Evolutionary conservation across 2,797 vertebrate genomes (phyloP).

Genomic region (Muscicapa comitata): DNA sequence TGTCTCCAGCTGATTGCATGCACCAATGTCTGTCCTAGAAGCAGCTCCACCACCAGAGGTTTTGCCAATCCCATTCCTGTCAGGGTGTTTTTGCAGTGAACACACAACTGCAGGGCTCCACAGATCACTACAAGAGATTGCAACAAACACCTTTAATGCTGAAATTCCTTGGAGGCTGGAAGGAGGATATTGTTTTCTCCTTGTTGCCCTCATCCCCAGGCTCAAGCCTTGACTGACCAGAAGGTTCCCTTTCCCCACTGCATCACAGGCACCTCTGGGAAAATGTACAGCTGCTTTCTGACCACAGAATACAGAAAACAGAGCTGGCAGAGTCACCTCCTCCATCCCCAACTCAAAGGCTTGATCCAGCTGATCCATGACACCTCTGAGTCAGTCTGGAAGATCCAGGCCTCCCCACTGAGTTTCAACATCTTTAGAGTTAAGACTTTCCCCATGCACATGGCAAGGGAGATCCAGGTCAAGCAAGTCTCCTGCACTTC

Average conservation of each 20-base stretch:
- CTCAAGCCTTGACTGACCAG: background rate
- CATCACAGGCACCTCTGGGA: accelerated
- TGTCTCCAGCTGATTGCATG: background rate
- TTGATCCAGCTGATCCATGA: background rate
- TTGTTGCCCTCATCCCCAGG: accelerated
- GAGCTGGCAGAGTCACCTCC: background rate
- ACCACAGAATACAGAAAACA: background rate
- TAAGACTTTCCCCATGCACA: background rate
- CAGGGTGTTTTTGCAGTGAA: background rate
- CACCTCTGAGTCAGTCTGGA: background rate
- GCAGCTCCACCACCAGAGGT: background rate
- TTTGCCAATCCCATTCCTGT: background rate
- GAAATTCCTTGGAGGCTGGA: background rate
- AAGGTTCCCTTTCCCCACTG: background rate
- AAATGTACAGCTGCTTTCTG: background rate
- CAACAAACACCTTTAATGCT: background rate
- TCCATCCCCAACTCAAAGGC: background rate
- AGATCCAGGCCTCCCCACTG: background rate
- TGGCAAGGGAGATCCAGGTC: background rate
- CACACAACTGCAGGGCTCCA: accelerated
- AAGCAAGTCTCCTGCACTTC: background rate
- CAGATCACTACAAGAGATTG: background rate
- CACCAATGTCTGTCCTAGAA: background rate
- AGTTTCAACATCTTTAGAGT: background rate
- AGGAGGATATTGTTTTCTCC: background rate